phyloP scores from a whole-genome alignment of 2,113 vertebrate genomes.

The Stegostoma tigrinum region DNA sequence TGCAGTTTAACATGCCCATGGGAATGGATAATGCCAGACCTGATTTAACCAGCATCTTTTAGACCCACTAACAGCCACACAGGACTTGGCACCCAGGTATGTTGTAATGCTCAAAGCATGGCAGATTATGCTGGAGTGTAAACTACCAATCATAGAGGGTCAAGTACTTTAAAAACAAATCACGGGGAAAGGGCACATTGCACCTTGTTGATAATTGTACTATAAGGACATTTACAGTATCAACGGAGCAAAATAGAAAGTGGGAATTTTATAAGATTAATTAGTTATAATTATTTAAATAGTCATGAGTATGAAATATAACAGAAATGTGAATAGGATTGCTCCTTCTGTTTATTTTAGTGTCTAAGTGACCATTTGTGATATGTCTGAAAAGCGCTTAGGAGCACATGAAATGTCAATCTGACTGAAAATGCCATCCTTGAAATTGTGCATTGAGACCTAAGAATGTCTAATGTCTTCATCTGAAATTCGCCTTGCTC shows the following conservation, averaged over 20 bases:
- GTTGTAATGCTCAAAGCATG: neutral
- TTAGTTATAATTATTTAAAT: neutral
- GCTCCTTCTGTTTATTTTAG: neutral
- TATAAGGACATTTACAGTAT: neutral
- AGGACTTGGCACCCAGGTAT: slow-evolving; percentile 15
- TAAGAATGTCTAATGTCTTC: neutral
- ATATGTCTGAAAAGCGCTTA: too few relatives aligned
- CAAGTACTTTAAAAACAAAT: slow-evolving; percentile 11
- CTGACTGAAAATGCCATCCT: neutral
- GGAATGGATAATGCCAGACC: slow-evolving; percentile 45
- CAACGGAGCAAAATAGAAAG: neutral
- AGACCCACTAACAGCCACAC: neutral
- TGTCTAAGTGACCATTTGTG: slow-evolving; percentile 6
- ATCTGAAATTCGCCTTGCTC: neutral
- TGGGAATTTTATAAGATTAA: neutral
- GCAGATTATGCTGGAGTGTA: slow-evolving; percentile 12
- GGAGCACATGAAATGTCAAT: neutral
- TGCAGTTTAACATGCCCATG: slow-evolving; percentile 49
- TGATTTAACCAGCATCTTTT: slow-evolving; percentile 13
- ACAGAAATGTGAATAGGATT: neutral
- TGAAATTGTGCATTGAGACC: neutral
- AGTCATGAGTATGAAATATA: neutral
- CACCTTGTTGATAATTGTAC: neutral
- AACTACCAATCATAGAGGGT: neutral
- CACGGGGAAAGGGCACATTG: neutral